A percentile compares a stretch with the other conserved stretches of the same genome.
phyloP scores from a whole-genome alignment of 2,888 invertebrate genomes.

The Onchidella celtica region DNA sequence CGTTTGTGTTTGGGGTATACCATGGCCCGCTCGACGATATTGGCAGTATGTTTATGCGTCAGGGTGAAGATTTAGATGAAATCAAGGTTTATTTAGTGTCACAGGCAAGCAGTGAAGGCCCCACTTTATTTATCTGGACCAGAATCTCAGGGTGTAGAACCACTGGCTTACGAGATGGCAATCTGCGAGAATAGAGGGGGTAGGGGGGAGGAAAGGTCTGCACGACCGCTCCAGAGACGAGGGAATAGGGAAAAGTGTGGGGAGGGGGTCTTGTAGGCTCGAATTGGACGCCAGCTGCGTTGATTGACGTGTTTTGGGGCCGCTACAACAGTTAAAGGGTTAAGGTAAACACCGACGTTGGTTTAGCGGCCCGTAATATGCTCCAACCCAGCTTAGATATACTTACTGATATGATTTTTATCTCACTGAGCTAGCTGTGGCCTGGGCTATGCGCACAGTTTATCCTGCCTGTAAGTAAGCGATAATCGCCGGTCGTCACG shows the following conservation, averaged over 20 bases:
- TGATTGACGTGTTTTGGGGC: neutral
- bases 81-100: no score
- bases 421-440: neutral
- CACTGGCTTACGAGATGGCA: neutral
- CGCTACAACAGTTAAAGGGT: neutral
- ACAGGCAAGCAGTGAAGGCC: no score
- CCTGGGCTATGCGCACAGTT: neutral
- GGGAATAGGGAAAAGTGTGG: no score
- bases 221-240: no score
- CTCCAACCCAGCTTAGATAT: neutral
- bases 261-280: neutral
- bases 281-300: neutral
- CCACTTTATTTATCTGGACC: neutral
- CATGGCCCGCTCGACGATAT: no score
- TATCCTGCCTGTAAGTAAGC: neutral
- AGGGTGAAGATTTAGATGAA: no score
- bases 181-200: neutral
- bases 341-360: neutral
- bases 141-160: neutral
- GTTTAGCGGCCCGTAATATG: neutral
- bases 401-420: neutral
- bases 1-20: no score
- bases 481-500: neutral
- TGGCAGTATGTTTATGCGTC: no score
- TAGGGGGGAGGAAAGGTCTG: neutral